phyloP scores from a whole-genome alignment of 1,140 invertebrate species.

The Maniola jurtina region DNA sequence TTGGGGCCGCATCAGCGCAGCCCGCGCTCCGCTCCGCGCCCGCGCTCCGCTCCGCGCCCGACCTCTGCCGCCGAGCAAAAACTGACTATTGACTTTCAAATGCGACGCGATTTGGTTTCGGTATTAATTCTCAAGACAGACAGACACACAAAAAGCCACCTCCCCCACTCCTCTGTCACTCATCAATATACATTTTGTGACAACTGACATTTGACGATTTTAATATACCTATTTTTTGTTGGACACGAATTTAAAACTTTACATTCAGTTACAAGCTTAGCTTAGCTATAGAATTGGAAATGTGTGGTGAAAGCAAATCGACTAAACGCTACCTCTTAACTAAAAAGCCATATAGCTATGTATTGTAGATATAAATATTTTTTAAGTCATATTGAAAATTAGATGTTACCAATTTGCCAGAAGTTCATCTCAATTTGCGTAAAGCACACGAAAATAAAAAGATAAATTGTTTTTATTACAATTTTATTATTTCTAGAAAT shows the following conservation, averaged over 20 bases:
- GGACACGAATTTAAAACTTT: neutral
- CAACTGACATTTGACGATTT: neutral
- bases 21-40: too few relatives aligned
- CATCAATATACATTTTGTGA: neutral
- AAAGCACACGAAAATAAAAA: too few relatives aligned
- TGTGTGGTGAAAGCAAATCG: too few relatives aligned
- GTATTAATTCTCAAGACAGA: constrained; percentile 31
- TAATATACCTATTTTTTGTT: neutral
- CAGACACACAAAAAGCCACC: constrained; percentile 24
- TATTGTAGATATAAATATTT: too few relatives aligned
- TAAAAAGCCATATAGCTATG: too few relatives aligned
- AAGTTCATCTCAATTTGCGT: too few relatives aligned
- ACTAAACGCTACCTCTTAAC: too few relatives aligned
- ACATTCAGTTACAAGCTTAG: neutral
- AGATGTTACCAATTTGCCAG: too few relatives aligned
- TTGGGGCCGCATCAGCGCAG: neutral
- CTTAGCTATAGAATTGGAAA: too few relatives aligned
- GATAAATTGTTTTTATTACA: too few relatives aligned
- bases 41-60: neutral
- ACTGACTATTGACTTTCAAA: constrained; percentile 28
- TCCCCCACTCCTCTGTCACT: neutral
- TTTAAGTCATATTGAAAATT: too few relatives aligned
- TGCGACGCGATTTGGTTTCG: constrained; percentile 13
- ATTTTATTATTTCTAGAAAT: too few relatives aligned
- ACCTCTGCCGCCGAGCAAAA: constrained; percentile 21